Conservation (phyloP, 2,797 vertebrate species). For the Clamator glandarius region DNA sequence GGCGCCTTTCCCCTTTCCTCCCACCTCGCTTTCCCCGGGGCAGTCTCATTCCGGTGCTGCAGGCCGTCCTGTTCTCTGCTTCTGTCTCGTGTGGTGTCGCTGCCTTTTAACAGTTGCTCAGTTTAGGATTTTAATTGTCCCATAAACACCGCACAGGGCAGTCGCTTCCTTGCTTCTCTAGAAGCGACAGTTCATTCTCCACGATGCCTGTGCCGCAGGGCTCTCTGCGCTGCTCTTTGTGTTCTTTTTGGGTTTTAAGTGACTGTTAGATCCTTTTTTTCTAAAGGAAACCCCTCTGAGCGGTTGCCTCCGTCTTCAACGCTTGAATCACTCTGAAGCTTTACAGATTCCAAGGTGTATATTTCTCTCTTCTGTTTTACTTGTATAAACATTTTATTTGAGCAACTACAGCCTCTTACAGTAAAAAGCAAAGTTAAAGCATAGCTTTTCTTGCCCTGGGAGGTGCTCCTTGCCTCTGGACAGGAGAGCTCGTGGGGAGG, state of each 20-base stretch:
- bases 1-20: not conserved
- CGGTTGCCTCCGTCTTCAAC: constrained; percentile 15
- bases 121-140: constrained; percentile 25
- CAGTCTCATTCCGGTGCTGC: constrained; percentile 32
- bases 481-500: not conserved
- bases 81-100: not conserved
- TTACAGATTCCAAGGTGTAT: constrained; percentile 56
- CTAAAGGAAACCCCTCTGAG: not conserved
- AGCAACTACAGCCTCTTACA: constrained; percentile 27
- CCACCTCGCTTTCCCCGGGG: not conserved
- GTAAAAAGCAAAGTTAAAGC: not conserved
- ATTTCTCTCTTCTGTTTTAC: constrained; percentile 58
- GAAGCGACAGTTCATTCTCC: not conserved
- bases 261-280: constrained; percentile 14
- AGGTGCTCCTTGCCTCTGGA: not conserved
- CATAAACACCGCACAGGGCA: not conserved
- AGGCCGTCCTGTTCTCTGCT: constrained; percentile 10
- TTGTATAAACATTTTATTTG: constrained; percentile 52
- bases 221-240: not conserved
- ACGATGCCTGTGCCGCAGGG: not conserved
- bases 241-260: not conserved
- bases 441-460: not conserved
- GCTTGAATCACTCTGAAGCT: constrained; percentile 48
- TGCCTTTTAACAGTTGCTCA: constrained; percentile 45
- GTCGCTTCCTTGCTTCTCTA: not conserved